phyloP scores from a whole-genome alignment of 2,888 invertebrate genomes.

The Dryocosmus kuriphilus region DNA sequence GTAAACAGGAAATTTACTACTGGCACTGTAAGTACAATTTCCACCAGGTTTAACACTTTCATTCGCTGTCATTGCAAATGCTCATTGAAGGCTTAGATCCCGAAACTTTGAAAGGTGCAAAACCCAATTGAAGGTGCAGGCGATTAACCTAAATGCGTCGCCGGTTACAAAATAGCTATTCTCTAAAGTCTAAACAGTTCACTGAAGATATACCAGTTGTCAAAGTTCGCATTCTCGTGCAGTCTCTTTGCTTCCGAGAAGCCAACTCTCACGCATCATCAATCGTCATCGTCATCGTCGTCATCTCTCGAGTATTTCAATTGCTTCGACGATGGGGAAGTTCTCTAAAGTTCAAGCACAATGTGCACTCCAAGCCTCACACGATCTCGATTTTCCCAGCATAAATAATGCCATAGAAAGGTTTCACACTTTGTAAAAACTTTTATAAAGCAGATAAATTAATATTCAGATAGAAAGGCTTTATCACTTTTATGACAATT shows the following conservation, averaged over 20 bases:
- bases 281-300: conserved; percentile 18
- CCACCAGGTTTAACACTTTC: neutral
- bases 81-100: conserved; percentile 3
- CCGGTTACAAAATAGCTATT: conserved; percentile 4
- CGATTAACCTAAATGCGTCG: conserved; percentile 19
- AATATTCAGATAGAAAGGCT: neutral
- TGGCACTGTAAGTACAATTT: too few relatives aligned
- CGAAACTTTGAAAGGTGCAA: neutral
- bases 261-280: conserved; percentile 25
- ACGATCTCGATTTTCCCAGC: conserved; percentile 1
- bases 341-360: conserved; percentile 15
- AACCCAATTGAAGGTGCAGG: neutral
- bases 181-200: neutral
- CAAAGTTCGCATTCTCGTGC: conserved; percentile 23
- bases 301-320: conserved; percentile 18
- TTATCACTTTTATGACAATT: neutral
- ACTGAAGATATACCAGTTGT: neutral
- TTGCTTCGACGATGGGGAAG: conserved; percentile 7
- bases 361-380: neutral
- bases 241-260: conserved; percentile 28
- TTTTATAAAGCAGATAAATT: neutral
- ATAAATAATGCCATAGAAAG: neutral
- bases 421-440: neutral
- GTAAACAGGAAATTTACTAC: too few relatives aligned
- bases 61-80: neutral